Evolutionary conservation across 1,140 invertebrate species (phyloP).

Genomic region (Drosophila burlai): DNA sequence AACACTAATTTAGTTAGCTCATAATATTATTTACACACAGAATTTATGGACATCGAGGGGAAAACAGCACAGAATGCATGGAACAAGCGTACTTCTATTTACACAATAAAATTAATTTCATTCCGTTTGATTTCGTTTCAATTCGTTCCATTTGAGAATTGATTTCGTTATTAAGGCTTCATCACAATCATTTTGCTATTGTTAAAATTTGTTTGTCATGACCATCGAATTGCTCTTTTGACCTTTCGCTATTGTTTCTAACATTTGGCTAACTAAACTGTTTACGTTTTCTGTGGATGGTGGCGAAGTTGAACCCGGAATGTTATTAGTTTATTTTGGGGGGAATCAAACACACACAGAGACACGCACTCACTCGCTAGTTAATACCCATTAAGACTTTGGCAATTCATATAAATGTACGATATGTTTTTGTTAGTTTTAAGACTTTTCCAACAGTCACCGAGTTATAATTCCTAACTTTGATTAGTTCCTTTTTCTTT

Average conservation of each 20-base stretch:
- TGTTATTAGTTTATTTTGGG: slow-evolving; percentile 60
- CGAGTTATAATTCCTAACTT: slow-evolving; percentile 68
- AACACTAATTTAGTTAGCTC: slow-evolving; percentile 69
- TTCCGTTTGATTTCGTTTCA: slow-evolving; percentile 55
- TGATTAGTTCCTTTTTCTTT: slow-evolving; percentile 58
- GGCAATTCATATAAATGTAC: slow-evolving; percentile 83
- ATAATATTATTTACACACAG: slow-evolving; percentile 72
- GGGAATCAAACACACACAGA: slow-evolving; percentile 44
- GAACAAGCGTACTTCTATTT: slow-evolving; percentile 47
- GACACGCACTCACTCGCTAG: slow-evolving; percentile 37
- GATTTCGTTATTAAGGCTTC: slow-evolving; percentile 66
- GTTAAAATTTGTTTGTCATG: slow-evolving; percentile 48
- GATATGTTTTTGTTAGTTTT: slow-evolving; percentile 84
- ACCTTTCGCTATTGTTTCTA: slow-evolving; percentile 56
- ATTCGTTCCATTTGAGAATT: slow-evolving; percentile 41
- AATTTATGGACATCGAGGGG: slow-evolving; percentile 42
- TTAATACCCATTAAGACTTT: slow-evolving; percentile 79
- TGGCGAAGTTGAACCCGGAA: slow-evolving; percentile 67
- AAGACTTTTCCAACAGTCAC: slow-evolving; percentile 81
- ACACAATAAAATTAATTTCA: slow-evolving; percentile 51
- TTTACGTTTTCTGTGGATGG: slow-evolving; percentile 47
- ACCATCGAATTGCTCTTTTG: slow-evolving; percentile 34
- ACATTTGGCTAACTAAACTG: slow-evolving; percentile 75
- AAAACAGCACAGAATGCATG: slow-evolving; percentile 27
- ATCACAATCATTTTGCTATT: slow-evolving; percentile 73